Base-by-base conservation (phyloP, 2,888 invertebrate genomes). In the Xestia xanthographa region DNA sequence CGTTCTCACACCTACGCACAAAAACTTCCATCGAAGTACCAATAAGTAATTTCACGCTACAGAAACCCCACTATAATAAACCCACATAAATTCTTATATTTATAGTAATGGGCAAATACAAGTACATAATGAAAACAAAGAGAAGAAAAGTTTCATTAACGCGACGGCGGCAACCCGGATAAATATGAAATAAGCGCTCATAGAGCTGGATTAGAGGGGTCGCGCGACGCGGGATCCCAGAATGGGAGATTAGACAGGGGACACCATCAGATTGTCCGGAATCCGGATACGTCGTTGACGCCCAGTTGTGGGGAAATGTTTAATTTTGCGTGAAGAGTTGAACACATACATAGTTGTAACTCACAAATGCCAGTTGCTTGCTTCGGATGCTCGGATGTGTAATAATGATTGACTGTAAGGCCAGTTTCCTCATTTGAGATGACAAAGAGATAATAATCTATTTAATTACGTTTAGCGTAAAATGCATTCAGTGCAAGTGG, bases 161-260 rank as follows among this genome's bases (percentile, higher is more conserved):
- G 85, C 79, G 86, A 90, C 89, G 89, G 90, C 88, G 88, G 86
- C 88, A 85, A 88, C 88, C 82, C 85, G 85, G 90, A 92, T 91
- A 92, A 92, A 92, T 93, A 94, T 94, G 91, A 94, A 92, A 93
- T 93, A 92, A 93, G 91, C 91, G 91, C 88, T 90, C 89, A 90
- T 90, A 89, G 86, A 88, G 81, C 88, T 78, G 89, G 91, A 92
- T 92, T 91, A 92, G 72, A 79, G 26, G 66, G 80, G 70, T 17
- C 50, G 67, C 69, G 66, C 86, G 87, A 75, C 73, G 77, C 85
- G 82, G 75, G 79, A 83, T 77, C 83, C 77, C 81, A 84, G 79
- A 88, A 89, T 87, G 84, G 80, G 75, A 85, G 87, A 85, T 89
- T 88, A 86, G 85, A 84, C 73, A 82, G 75, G 83, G 83, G 72